Percentiles rank a stretch among this genome's conserved stretches.
Evolutionary conservation across 2,797 vertebrate genomes (phyloP).

Genomic region (Rousettus madagascariensis): DNA sequence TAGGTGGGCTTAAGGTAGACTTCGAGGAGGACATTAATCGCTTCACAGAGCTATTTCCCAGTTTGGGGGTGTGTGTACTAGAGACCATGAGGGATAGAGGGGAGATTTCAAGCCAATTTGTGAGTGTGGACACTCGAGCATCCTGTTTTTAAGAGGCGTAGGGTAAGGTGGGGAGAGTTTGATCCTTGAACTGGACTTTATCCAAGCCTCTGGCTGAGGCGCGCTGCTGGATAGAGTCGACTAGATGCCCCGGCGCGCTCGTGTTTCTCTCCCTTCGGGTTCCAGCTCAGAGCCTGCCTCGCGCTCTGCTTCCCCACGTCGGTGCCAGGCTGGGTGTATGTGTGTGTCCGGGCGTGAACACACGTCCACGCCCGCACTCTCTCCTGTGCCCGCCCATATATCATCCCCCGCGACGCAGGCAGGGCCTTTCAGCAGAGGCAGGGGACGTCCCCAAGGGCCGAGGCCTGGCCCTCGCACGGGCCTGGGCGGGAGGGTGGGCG

Average conservation of each 20-base stretch:
- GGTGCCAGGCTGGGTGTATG: background rate
- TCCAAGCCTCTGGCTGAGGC: constrained; percentile 73
- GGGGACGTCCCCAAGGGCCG: constrained; percentile 61
- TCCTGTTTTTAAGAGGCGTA: constrained; percentile 58
- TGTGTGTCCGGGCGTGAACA: constrained; percentile 59
- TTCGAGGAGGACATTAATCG: constrained; percentile 84
- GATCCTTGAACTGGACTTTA: constrained; percentile 80
- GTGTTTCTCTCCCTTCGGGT: background rate
- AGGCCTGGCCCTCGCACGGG: constrained; percentile 35
- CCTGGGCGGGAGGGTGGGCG: background rate
- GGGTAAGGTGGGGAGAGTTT: constrained; percentile 53
- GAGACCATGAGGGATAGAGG: background rate
- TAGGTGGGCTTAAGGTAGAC: constrained; percentile 88
- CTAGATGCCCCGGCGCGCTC: constrained; percentile 2
- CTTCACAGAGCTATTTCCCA: constrained; percentile 71
- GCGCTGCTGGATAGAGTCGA: background rate
- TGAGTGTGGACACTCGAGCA: background rate
- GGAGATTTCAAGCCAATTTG: background rate
- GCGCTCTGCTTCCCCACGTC: background rate
- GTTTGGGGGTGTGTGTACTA: constrained; percentile 46
- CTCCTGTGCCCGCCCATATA: constrained; percentile 76
- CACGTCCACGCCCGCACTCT: constrained; percentile 65
- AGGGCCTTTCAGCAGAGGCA: constrained; percentile 63
- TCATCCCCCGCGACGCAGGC: constrained; percentile 72
- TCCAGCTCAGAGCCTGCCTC: constrained; percentile 30